Conservation (phyloP, 2,888 invertebrate species). For the Drosophila niveifrons region DNA sequence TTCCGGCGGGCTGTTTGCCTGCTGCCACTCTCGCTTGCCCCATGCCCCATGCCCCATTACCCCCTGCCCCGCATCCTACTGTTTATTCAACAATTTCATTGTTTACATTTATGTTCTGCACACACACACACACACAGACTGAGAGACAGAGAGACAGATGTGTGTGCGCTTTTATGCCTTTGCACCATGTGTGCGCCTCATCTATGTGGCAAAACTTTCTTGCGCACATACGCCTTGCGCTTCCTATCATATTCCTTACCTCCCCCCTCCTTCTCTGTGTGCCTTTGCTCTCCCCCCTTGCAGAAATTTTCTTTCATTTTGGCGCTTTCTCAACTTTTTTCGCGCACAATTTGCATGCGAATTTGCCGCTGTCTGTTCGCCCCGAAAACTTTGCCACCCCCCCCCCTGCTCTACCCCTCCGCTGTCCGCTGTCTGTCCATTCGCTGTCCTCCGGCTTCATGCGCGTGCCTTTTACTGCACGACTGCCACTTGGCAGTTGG, state of each 20-base stretch:
- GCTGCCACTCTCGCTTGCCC: conserved; percentile 44
- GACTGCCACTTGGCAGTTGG: conserved; percentile 74
- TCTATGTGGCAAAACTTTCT: conserved; percentile 49
- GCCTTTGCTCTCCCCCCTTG: not conserved
- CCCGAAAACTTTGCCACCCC: conserved; percentile 48
- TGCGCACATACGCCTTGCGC: conserved; percentile 23
- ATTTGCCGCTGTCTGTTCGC: conserved; percentile 74
- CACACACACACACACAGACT: conserved; percentile 30
- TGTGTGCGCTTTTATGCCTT: conserved; percentile 17
- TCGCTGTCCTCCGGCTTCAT: conserved; percentile 60
- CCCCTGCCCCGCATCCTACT: conserved; percentile 14
- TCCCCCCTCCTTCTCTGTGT: not conserved
- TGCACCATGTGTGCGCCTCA: conserved; percentile 43
- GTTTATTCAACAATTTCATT: conserved; percentile 80
- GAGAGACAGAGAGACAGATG: not conserved
- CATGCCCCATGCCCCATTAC: conserved; percentile 1
- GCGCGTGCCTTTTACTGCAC: conserved; percentile 76
- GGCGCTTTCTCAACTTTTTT: conserved; percentile 70
- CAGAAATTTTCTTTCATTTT: conserved; percentile 58
- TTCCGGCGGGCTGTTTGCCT: conserved; percentile 72
- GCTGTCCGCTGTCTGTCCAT: conserved; percentile 45
- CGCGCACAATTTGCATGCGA: conserved; percentile 82
- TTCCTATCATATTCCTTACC: not conserved
- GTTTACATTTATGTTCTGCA: conserved; percentile 76
- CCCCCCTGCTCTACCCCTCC: conserved; percentile 16